These are phyloP conservation scores for Drosophila leonis DNA, from an alignment of 2,888 invertebrate species.

Conservation along the genomic window DNA sequence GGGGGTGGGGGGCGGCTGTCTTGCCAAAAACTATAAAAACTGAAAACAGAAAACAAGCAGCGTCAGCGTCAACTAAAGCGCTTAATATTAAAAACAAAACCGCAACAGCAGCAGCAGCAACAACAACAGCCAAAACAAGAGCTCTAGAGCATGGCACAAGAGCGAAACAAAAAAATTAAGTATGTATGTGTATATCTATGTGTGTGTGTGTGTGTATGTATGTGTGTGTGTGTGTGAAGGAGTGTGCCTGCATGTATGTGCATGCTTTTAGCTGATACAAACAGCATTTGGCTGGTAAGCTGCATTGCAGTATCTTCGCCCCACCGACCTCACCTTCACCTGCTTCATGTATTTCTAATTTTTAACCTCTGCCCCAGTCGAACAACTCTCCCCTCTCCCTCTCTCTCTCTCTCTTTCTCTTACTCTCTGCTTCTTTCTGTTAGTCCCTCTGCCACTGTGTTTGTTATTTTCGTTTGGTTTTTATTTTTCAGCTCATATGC, in stretches of 20 bases:
- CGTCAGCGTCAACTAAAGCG: conserved; percentile 73
- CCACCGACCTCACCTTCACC: neutral
- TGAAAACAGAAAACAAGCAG: conserved; percentile 70
- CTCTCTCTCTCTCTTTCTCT: neutral
- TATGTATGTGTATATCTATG: conserved; percentile 10
- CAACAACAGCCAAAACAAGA: conserved; percentile 15
- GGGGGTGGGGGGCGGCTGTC: conserved; percentile 20
- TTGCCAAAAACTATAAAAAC: conserved; percentile 68
- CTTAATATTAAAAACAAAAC: conserved; percentile 76
- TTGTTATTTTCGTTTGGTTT: conserved; percentile 55
- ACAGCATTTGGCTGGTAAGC: conserved; percentile 61
- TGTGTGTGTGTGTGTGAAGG: conserved; percentile 8
- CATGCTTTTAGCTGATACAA: conserved; percentile 57
- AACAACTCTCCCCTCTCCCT: neutral
- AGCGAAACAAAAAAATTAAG: conserved; percentile 54
- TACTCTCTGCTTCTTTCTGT: neutral
- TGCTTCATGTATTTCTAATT: conserved; percentile 60
- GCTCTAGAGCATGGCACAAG: conserved; percentile 31
- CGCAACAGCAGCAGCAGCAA: conserved; percentile 43
- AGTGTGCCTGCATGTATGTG: conserved; percentile 12
- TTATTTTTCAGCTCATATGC: conserved; percentile 65
- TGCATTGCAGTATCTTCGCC: conserved; percentile 56
- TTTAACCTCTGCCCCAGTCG: conserved; percentile 17
- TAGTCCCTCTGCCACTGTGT: conserved; percentile 14
- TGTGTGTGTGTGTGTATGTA: conserved; percentile 3